Evolutionary conservation across 2,113 vertebrate species (phyloP).

Genomic region (Vireo altiloquus): DNA sequence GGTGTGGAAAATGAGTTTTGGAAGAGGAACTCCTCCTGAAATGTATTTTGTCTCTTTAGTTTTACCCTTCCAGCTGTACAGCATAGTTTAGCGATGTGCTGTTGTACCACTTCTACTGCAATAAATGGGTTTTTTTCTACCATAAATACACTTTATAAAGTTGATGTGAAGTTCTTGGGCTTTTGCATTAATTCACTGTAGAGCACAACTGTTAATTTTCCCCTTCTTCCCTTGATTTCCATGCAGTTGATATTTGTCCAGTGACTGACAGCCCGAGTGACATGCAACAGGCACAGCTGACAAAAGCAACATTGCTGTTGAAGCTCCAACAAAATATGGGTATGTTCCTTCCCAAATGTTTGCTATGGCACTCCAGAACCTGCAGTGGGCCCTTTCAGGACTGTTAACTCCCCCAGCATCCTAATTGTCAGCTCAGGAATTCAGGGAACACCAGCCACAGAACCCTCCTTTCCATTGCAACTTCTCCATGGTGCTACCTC

Average conservation of each 20-base stretch:
- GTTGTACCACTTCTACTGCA: not conserved
- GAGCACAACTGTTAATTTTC: not conserved
- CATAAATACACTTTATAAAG: not conserved
- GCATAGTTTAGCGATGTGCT: not conserved
- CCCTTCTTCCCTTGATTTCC: not conserved
- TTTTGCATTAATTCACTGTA: not conserved
- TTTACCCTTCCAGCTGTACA: not conserved
- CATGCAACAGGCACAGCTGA: conserved; percentile 37
- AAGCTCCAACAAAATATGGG: conserved; percentile 77
- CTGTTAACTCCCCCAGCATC: not conserved
- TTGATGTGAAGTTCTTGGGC: not conserved
- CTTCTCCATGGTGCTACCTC: not conserved
- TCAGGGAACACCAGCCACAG: not conserved
- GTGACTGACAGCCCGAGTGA: not conserved
- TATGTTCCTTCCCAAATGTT: conserved; percentile 38
- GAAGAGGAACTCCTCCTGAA: not conserved
- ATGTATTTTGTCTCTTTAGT: not conserved
- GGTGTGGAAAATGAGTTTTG: not conserved
- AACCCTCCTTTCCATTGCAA: not conserved
- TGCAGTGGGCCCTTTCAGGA: not conserved
- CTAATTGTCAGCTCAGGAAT: not conserved
- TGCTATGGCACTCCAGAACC: not conserved
- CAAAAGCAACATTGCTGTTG: conserved; percentile 46
- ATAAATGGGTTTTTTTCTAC: not conserved
- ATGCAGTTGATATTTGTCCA: conserved; percentile 60